A percentile compares a stretch with the other conserved stretches of the same genome.
Conservation (phyloP, 2,888 invertebrate genomes). For the Troides aeacus region DNA sequence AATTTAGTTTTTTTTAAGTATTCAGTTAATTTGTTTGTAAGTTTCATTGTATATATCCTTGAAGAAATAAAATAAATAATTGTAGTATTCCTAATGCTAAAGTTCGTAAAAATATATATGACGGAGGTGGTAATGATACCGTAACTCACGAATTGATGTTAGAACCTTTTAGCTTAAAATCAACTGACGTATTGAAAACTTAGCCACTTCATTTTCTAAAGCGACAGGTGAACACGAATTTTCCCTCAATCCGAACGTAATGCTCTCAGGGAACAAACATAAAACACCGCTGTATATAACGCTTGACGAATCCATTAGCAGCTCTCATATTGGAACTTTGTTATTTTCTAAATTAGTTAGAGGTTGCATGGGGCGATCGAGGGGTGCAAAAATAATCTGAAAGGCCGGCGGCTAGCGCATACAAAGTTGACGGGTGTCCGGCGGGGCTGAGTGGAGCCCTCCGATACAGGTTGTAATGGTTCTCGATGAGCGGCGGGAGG, state of each 20-base stretch:
- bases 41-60: too few species aligned
- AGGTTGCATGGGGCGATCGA: constrained; percentile 37
- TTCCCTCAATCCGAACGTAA: neutral
- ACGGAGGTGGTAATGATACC: too few species aligned
- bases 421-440: constrained; percentile 69
- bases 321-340: constrained; percentile 27
- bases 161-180: neutral
- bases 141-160: too few species aligned
- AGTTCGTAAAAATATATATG: too few species aligned
- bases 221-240: constrained; percentile 14
- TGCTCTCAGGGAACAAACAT: neutral
- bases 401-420: constrained; percentile 48
- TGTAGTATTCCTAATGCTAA: too few species aligned
- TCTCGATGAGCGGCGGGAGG: constrained; percentile 47
- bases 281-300: neutral
- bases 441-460: constrained; percentile 65
- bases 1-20: too few species aligned
- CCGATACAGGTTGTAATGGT: constrained; percentile 68
- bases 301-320: constrained; percentile 37
- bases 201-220: neutral
- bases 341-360: constrained; percentile 49
- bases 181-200: neutral
- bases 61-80: too few species aligned
- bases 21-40: too few species aligned
- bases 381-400: constrained; percentile 51